Conservation (phyloP, 2,888 invertebrate genomes). For the Drosophila villosipedis region DNA sequence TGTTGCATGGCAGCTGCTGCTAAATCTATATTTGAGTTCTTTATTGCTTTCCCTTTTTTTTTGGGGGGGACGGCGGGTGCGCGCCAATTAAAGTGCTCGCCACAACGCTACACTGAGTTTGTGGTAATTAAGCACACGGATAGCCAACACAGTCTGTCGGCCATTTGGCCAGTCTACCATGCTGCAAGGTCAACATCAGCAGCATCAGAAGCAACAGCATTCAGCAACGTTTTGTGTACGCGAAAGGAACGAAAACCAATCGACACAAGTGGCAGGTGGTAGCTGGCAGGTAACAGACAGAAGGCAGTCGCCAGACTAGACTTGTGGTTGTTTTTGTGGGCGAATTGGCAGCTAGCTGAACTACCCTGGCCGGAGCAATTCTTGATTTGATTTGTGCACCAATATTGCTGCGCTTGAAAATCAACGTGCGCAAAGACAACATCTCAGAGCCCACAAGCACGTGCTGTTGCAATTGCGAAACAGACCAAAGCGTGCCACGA, state of each 20-base stretch:
- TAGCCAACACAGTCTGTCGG: constrained; percentile 23
- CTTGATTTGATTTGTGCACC: constrained; percentile 47
- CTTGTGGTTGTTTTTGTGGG: constrained; percentile 23
- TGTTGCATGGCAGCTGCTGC: constrained; percentile 37
- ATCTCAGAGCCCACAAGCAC: constrained; percentile 14
- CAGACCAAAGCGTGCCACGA: constrained; percentile 13
- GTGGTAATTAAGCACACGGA: constrained; percentile 62
- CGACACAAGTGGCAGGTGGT: constrained; percentile 55
- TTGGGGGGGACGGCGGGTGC: background rate
- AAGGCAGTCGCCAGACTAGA: constrained; percentile 9
- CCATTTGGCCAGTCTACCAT: constrained; percentile 24
- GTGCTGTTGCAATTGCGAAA: constrained; percentile 15
- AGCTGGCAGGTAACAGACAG: constrained; percentile 24
- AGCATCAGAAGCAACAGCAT: constrained; percentile 13
- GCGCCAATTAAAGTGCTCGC: constrained; percentile 60
- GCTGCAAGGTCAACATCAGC: constrained; percentile 46
- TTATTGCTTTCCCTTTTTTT: constrained; percentile 43
- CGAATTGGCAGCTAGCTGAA: constrained; percentile 34
- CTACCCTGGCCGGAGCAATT: background rate
- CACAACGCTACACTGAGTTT: constrained; percentile 38
- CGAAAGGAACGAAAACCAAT: constrained; percentile 49
- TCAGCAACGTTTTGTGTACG: constrained; percentile 11
- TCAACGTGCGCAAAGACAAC: constrained; percentile 12
- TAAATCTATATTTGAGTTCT: constrained; percentile 54
- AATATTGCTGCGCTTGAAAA: constrained; percentile 22